Evolutionary conservation across 2,113 vertebrate genomes (phyloP).

Genomic region (Ploceus nigricollis): DNA sequence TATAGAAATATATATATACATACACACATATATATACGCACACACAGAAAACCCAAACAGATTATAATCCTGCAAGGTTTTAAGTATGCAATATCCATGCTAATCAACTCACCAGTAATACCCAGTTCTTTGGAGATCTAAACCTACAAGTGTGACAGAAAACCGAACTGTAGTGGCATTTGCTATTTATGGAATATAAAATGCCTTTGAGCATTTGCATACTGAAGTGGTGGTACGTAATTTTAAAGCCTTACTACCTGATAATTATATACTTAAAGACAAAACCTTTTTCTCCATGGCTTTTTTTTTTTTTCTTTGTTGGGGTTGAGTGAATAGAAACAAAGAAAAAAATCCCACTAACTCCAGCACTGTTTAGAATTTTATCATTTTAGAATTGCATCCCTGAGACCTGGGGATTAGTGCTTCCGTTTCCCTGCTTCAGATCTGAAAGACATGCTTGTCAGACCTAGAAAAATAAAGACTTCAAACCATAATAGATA

Average conservation of each 20-base stretch:
- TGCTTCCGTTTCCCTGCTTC: neutral
- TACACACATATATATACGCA: fast-evolving
- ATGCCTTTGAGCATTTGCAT: neutral
- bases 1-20: neutral
- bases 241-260: neutral
- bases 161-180: neutral
- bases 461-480: neutral
- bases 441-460: neutral
- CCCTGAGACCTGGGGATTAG: neutral
- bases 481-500: neutral
- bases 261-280: neutral
- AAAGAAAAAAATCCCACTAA: neutral
- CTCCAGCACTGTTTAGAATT: neutral
- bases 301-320: neutral
- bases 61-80: neutral
- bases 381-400: neutral
- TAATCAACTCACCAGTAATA: neutral
- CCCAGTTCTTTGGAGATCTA: neutral
- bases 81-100: neutral
- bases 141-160: neutral
- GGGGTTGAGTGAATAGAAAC: neutral
- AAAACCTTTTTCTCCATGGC: neutral
- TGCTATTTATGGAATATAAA: neutral
- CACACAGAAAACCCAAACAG: neutral
- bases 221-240: neutral